phyloP scores from a whole-genome alignment of 1,140 invertebrate genomes.

The Mesaphorura yosii region DNA sequence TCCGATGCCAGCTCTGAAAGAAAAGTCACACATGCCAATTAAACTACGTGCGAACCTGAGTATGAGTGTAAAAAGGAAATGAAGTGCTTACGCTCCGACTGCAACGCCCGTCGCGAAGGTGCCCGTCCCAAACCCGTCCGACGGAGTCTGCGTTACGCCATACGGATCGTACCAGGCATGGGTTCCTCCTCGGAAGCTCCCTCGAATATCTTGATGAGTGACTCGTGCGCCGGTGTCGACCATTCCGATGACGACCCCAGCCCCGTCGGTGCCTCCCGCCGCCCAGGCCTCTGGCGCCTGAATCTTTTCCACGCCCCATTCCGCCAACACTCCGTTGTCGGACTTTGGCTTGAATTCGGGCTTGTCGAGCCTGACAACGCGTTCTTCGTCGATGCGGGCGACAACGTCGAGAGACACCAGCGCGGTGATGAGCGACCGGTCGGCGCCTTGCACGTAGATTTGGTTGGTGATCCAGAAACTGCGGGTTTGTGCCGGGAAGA shows the following conservation, averaged over 20 bases:
- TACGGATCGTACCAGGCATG: conserved; percentile 14
- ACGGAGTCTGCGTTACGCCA: neutral
- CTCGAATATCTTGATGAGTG: conserved; percentile 5
- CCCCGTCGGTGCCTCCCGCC: neutral
- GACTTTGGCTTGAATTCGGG: no score
- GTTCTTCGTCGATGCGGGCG: neutral
- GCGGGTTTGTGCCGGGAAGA: neutral
- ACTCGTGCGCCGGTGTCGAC: conserved; percentile 12
- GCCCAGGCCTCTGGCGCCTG: conserved; percentile 14
- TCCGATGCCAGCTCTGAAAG: neutral
- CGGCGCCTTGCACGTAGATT: neutral
- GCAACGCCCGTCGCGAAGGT: conserved; percentile 5
- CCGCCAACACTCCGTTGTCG: neutral
- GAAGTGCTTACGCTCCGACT: neutral
- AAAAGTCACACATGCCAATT: neutral
- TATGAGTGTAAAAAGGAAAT: neutral
- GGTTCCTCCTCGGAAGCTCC: neutral
- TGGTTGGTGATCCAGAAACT: conserved; percentile 3
- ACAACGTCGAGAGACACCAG: neutral
- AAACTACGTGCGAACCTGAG: neutral
- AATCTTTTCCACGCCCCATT: conserved; percentile 7
- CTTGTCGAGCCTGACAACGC: neutral
- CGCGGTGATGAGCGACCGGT: neutral
- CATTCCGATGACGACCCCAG: conserved; percentile 1
- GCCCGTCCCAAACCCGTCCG: conserved; percentile 12